Evolutionary conservation across 2,113 vertebrate genomes (phyloP).

Genomic region (Ginglymostoma cirratum): DNA sequence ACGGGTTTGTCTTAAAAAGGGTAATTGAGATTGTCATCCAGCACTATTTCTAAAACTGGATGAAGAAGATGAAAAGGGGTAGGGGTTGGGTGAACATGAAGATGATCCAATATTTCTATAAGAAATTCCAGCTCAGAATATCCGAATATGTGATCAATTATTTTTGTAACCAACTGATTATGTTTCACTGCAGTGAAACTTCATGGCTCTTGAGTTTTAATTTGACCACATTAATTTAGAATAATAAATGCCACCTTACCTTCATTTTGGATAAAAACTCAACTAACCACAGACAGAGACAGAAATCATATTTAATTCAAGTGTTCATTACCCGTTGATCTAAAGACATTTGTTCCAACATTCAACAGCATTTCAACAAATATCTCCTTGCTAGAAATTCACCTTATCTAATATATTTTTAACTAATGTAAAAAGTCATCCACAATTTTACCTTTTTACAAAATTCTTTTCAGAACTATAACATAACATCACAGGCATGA

Average conservation of each 20-base stretch:
- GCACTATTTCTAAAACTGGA: background rate
- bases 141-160: background rate
- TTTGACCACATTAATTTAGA: background rate
- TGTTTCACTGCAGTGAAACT: background rate
- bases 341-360: background rate
- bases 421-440: background rate
- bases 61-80: background rate
- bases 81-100: background rate
- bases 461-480: background rate
- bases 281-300: background rate
- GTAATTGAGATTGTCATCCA: background rate
- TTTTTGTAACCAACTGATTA: background rate
- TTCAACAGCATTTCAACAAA: background rate
- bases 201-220: background rate
- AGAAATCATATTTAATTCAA: background rate
- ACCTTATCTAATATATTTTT: background rate
- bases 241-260: background rate
- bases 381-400: background rate
- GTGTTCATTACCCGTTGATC: background rate
- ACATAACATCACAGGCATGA: background rate
- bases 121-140: background rate
- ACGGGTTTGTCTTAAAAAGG: background rate
- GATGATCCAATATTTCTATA: background rate
- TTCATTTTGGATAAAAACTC: background rate
- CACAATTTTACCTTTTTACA: background rate